Percentiles rank a stretch among this genome's conserved stretches.
These are phyloP conservation scores for Florisuga fusca DNA, from an alignment of 2,797 vertebrate species.

Conservation along the genomic window DNA sequence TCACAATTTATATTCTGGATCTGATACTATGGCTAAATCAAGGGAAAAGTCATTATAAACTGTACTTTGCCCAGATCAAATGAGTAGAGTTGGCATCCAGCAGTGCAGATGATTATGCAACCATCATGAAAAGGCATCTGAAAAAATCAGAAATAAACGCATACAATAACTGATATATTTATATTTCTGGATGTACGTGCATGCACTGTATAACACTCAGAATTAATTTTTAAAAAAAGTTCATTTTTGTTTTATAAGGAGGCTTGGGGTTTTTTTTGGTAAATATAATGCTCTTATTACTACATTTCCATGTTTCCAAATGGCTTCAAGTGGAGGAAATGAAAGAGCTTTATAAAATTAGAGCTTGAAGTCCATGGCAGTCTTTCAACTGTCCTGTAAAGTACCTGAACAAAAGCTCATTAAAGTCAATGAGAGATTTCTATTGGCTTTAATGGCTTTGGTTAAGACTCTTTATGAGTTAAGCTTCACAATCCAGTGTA, in stretches of 20 bases:
- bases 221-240: not conserved
- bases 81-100: not conserved
- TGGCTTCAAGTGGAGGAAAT: not conserved
- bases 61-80: not conserved
- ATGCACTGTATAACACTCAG: not conserved
- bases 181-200: not conserved
- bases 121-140: not conserved
- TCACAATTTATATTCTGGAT: not conserved
- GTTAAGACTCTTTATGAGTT: not conserved
- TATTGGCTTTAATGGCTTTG: conserved; percentile 11
- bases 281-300: not conserved
- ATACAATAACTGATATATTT: not conserved
- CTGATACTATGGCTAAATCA: not conserved
- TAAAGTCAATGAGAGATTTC: conserved; percentile 26
- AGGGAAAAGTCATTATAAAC: not conserved
- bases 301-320: not conserved
- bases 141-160: not conserved
- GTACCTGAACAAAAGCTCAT: conserved; percentile 16
- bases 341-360: not conserved
- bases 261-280: not conserved
- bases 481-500: conserved; percentile 19
- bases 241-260: not conserved
- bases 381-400: conserved; percentile 11
- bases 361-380: not conserved
- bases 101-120: not conserved